Percentiles rank a stretch among this genome's conserved stretches.
Conservation (phyloP, 2,888 invertebrate genomes). For the Helleia helle region DNA sequence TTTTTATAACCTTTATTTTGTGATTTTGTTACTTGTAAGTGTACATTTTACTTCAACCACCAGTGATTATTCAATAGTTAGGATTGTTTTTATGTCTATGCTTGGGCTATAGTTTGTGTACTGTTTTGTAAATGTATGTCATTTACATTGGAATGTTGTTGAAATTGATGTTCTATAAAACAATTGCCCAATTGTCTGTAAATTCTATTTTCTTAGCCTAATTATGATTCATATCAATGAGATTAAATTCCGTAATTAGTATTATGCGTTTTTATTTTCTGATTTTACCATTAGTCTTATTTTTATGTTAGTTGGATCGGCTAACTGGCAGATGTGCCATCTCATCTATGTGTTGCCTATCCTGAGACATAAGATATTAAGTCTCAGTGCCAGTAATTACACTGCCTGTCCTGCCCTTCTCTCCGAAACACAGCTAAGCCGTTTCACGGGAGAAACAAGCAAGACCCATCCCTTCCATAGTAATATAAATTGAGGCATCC, state of each 20-base stretch:
- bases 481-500: too few species aligned
- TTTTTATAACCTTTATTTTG: slow-evolving; percentile 1
- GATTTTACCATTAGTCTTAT: too few species aligned
- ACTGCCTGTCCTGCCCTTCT: too few species aligned
- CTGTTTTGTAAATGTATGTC: background rate
- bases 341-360: too few species aligned
- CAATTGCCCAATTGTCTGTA: slow-evolving; percentile 37
- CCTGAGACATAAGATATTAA: too few species aligned
- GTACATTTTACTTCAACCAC: slow-evolving; percentile 2
- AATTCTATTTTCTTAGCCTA: slow-evolving; percentile 61
- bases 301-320: too few species aligned
- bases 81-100: slow-evolving; percentile 10
- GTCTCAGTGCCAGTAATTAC: too few species aligned
- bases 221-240: slow-evolving; percentile 71
- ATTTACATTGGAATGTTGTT: slow-evolving; percentile 3
- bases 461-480: too few species aligned
- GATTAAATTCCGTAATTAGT: slow-evolving; percentile 65
- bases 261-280: slow-evolving; percentile 29
- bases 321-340: too few species aligned
- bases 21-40: slow-evolving; percentile 7
- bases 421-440: too few species aligned
- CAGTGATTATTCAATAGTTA: slow-evolving; percentile 2
- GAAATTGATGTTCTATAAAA: slow-evolving; percentile 13
- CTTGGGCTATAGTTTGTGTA: slow-evolving; percentile 14
- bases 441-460: too few species aligned